These are phyloP conservation scores for Phortica okadai DNA, from an alignment of 2,888 invertebrate species.

Conservation along the genomic window DNA sequence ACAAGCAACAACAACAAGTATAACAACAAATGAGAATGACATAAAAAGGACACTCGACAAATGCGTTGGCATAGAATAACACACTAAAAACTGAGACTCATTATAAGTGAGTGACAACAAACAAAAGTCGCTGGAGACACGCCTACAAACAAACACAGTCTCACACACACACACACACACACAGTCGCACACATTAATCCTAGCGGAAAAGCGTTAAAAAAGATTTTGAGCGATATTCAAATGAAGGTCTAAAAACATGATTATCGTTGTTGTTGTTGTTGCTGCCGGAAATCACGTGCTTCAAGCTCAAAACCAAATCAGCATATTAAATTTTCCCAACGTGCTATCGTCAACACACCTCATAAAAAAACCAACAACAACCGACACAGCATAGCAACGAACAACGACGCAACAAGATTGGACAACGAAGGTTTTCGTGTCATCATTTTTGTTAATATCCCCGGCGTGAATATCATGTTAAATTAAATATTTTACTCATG, in stretches of 20 bases:
- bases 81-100: background rate
- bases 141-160: background rate
- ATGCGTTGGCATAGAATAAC: background rate
- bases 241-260: background rate
- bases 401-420: background rate
- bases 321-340: conserved; percentile 11
- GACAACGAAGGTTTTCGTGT: background rate
- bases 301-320: background rate
- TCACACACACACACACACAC: background rate
- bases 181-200: background rate
- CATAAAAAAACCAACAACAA: no score
- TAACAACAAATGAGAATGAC: background rate
- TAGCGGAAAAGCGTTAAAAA: background rate
- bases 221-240: conserved; percentile 16
- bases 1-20: background rate
- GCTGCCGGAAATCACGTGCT: background rate
- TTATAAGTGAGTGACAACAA: conserved; percentile 9
- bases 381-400: background rate
- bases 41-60: background rate
- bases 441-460: conserved; percentile 9
- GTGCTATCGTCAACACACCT: background rate
- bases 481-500: conserved; percentile 25
- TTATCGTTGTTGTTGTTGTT: background rate
- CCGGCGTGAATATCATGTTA: conserved; percentile 20
- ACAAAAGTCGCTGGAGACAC: background rate